Base-by-base conservation (phyloP, 2,113 vertebrate species). In the Corythaeola cristata region DNA sequence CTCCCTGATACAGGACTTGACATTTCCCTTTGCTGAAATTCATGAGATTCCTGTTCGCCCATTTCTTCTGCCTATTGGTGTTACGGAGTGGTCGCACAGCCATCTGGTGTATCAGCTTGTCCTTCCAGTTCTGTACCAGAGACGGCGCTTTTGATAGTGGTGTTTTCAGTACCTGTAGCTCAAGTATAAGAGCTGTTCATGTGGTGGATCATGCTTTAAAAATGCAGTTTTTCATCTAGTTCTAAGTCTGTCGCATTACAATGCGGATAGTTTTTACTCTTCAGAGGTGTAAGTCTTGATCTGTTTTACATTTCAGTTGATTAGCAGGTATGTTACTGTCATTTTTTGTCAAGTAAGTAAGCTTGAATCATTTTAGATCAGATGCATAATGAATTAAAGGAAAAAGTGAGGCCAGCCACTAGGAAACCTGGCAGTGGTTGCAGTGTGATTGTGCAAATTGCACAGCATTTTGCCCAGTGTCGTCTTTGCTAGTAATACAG, bases 391-490 rank as follows among this genome's bases (percentile, higher is more conserved):
- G 52, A 26, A 73, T 55, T 3, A 59, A 50, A 66, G 33, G 28
- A 73, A 35, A 59, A 80, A 15, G 5, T 20, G 41, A 47, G 30
- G 33, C 47, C 37, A 50, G 32, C 28, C 59, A 15, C 39, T 32
- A 28, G 76, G 30, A 88, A 88, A 59, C 22, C 11, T 69, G 71
- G 7, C 23, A 37, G 1, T 26, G 49, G 9, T 52, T 64, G 32
- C 53, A 37, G 3, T 4, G 15, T 73, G 20, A 14, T 33, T 67
- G 45, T 78, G 30, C 37, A 75, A 5, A 47, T 30, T 21, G 3
- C 30, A 27, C 0, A 0, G 23, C 3, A 4, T 83, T 90, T 69
- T 74, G n/a, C 23, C 18, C n/a, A 16, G 7, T 52, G 18, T 44
- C 11, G 41, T 55, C 59, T 11, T 39, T 33, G 1, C 74, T 88